Conservation (phyloP, 2,797 vertebrate species). For the Molossus molossus region DNA sequence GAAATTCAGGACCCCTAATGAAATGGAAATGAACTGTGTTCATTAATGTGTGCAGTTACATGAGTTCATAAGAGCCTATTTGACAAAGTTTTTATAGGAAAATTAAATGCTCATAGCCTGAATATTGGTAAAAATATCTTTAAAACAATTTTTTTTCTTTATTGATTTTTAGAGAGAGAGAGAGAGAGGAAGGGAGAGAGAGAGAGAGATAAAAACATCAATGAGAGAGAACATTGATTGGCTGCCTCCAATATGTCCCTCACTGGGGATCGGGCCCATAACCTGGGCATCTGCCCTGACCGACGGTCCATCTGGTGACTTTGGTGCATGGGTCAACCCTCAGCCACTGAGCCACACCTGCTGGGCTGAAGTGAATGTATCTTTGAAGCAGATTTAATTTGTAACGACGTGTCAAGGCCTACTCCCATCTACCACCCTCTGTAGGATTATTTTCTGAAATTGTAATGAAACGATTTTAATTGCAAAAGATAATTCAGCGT, state of each 20-base stretch:
- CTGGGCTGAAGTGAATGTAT: background rate
- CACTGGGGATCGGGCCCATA: too few species aligned
- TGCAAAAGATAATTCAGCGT: slow-evolving; percentile 68
- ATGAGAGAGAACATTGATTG: too few species aligned
- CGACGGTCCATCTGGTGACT: too few species aligned
- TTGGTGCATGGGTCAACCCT: too few species aligned
- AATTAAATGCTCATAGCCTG: slow-evolving; percentile 53
- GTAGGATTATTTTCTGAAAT: slow-evolving; percentile 58
- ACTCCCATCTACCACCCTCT: background rate
- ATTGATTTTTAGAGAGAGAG: too few species aligned
- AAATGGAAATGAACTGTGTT: slow-evolving; percentile 24
- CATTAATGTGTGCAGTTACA: slow-evolving; percentile 41
- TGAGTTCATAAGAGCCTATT: background rate
- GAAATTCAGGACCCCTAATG: slow-evolving; percentile 26
- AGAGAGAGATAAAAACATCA: too few species aligned
- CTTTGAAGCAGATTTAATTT: slow-evolving; percentile 66
- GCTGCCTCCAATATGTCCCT: too few species aligned
- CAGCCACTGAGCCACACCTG: too few species aligned
- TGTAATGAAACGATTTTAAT: slow-evolving; percentile 53
- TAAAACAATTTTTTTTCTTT: too few species aligned
- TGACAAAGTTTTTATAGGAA: slow-evolving; percentile 7
- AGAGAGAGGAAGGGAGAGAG: too few species aligned
- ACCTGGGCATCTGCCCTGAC: too few species aligned
- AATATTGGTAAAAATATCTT: slow-evolving; percentile 30
- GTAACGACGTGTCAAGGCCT: background rate